Conservation (phyloP, 2,888 invertebrate species). For the Rhogogaster chlorosoma region DNA sequence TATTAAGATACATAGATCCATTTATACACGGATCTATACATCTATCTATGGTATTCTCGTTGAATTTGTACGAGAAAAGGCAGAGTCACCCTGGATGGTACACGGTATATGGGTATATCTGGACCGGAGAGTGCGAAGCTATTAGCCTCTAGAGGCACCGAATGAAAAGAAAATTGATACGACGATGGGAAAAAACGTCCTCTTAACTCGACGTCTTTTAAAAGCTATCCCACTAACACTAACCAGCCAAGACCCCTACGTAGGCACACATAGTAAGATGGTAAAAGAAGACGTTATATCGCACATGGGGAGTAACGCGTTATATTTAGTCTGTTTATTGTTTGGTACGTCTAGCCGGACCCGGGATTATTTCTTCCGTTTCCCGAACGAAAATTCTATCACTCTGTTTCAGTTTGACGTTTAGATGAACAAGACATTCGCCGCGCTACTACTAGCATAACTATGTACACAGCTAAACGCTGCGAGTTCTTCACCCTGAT, state of each 20-base stretch:
- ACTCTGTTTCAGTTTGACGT: not conserved
- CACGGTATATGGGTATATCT: constrained; percentile 34
- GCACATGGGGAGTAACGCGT: constrained; percentile 33
- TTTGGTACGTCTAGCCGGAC: constrained; percentile 44
- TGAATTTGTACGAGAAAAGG: constrained; percentile 18
- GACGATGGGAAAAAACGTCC: constrained; percentile 36
- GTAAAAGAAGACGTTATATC: constrained; percentile 14
- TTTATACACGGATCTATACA: not conserved
- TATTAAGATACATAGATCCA: constrained; percentile 5
- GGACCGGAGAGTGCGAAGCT: constrained; percentile 36
- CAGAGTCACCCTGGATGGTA: constrained; percentile 13
- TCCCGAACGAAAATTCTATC: constrained; percentile 5
- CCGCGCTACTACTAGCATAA: not conserved
- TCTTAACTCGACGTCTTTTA: constrained; percentile 39
- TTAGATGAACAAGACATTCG: not conserved
- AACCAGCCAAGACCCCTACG: not conserved
- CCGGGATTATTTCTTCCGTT: constrained; percentile 24
- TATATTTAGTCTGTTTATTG: constrained; percentile 50
- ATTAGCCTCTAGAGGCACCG: constrained; percentile 34
- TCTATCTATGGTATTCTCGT: not conserved
- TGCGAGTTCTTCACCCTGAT: not conserved
- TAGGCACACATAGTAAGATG: not conserved
- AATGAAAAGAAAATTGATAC: constrained; percentile 48
- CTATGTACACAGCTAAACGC: not conserved
- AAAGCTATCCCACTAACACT: constrained; percentile 38